Conservation (phyloP, 2,888 invertebrate species). For the Spialia ferax region DNA sequence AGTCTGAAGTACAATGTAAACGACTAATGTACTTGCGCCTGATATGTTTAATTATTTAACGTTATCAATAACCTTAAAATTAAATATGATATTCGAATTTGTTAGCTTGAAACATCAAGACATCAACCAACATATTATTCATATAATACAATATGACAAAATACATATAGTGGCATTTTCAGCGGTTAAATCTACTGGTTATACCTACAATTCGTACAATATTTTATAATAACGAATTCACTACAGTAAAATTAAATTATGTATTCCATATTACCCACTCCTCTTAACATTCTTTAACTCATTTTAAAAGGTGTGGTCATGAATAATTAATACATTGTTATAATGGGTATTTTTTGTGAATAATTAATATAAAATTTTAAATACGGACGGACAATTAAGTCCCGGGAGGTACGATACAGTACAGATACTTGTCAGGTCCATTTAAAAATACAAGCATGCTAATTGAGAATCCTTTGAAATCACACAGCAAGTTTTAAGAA, state of each 20-base stretch:
- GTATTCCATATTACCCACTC: conserved; percentile 15
- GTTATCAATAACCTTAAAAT: neutral
- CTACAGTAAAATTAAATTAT: conserved; percentile 21
- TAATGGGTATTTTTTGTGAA: neutral
- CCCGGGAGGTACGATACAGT: too few relatives aligned
- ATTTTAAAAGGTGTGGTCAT: conserved; percentile 3
- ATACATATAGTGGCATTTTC: conserved; percentile 3
- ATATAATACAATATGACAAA: too few relatives aligned
- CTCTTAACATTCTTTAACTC: neutral
- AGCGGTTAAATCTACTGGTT: conserved; percentile 16
- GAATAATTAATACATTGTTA: too few relatives aligned
- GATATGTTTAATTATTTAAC: neutral
- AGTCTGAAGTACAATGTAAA: neutral
- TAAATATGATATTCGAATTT: neutral
- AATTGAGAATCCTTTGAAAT: neutral
- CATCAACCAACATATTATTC: too few relatives aligned
- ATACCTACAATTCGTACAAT: conserved; percentile 5
- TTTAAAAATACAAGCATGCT: neutral
- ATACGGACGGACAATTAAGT: too few relatives aligned
- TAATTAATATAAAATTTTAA: too few relatives aligned
- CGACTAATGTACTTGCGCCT: neutral
- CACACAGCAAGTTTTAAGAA: conserved; percentile 33
- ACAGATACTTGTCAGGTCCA: neutral
- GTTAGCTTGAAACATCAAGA: too few relatives aligned
- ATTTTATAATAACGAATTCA: conserved; percentile 12